A percentile compares a stretch with the other conserved stretches of the same genome.
phyloP scores from a whole-genome alignment of 2,797 vertebrate species.

The Dallia pectoralis region DNA sequence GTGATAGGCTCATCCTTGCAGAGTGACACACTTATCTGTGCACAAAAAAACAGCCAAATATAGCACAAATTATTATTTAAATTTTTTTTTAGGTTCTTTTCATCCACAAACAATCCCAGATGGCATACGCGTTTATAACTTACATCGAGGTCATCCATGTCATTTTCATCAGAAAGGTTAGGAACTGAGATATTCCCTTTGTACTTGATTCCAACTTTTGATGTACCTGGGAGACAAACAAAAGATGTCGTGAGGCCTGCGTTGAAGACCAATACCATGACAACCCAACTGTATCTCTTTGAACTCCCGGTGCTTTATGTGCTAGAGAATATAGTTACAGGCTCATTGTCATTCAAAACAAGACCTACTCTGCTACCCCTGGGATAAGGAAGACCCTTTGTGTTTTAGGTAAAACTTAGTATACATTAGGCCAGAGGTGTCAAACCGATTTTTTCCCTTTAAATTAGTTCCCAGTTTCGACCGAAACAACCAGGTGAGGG shows the following conservation, averaged over 20 bases:
- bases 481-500: too few species aligned
- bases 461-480: too few species aligned
- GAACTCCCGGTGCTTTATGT: not conserved
- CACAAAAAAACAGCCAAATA: not conserved
- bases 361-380: not conserved
- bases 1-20: conserved; percentile 89
- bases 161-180: conserved; percentile 94
- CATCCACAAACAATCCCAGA: not conserved
- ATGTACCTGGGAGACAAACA: conserved; percentile 70
- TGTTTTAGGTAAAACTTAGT: not conserved
- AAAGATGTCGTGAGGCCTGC: not conserved
- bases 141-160: conserved; percentile 88
- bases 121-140: conserved; percentile 33
- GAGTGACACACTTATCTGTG: conserved; percentile 81
- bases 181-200: conserved; percentile 86
- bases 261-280: not conserved
- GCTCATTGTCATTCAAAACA: conserved; percentile 3
- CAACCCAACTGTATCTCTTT: not conserved
- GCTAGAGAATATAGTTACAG: not conserved
- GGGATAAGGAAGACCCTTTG: not conserved
- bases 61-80: not conserved
- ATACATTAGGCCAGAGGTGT: not conserved
- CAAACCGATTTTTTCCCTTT: too few species aligned
- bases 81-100: not conserved
- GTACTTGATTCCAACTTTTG: conserved; percentile 82